Conservation (phyloP, 2,797 vertebrate genomes). For the Philypnodon macrostomus region DNA sequence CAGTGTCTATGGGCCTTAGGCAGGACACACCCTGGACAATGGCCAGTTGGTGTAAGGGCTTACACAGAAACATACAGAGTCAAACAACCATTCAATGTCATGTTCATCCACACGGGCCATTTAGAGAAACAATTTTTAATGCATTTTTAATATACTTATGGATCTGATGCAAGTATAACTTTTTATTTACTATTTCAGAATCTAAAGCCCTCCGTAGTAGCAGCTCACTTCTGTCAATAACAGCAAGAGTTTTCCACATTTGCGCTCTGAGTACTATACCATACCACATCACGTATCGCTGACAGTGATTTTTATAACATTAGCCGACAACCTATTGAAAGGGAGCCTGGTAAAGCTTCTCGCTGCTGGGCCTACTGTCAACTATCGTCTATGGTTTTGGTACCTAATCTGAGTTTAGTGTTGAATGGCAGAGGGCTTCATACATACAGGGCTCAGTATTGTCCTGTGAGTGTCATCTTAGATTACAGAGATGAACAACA, state of each 20-base stretch:
- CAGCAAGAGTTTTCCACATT: background rate
- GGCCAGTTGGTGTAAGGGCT: too few relatives aligned
- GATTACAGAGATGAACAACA: too few relatives aligned
- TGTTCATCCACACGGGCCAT: too few relatives aligned
- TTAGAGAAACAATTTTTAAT: too few relatives aligned
- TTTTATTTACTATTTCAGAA: too few relatives aligned
- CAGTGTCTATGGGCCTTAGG: too few relatives aligned
- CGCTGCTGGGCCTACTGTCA: slow-evolving; percentile 26
- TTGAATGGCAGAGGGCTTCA: slow-evolving; percentile 28
- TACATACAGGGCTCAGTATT: slow-evolving; percentile 25
- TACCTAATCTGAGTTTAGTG: slow-evolving; percentile 36
- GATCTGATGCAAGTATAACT: too few relatives aligned
- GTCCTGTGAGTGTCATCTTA: slow-evolving; percentile 6
- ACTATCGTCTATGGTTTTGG: slow-evolving; percentile 14
- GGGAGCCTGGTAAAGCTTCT: slow-evolving; percentile 19
- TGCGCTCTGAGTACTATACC: background rate
- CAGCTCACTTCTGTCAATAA: background rate
- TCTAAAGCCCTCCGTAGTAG: too few relatives aligned
- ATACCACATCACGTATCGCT: background rate
- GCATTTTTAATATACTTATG: too few relatives aligned
- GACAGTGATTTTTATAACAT: slow-evolving; percentile 4
- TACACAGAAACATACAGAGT: too few relatives aligned
- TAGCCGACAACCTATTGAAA: background rate
- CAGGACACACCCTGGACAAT: too few relatives aligned
- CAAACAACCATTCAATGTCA: too few relatives aligned